Percentiles rank a stretch among this genome's conserved stretches.
phyloP scores from a whole-genome alignment of 2,797 vertebrate genomes.

The Pteropus rufus region DNA sequence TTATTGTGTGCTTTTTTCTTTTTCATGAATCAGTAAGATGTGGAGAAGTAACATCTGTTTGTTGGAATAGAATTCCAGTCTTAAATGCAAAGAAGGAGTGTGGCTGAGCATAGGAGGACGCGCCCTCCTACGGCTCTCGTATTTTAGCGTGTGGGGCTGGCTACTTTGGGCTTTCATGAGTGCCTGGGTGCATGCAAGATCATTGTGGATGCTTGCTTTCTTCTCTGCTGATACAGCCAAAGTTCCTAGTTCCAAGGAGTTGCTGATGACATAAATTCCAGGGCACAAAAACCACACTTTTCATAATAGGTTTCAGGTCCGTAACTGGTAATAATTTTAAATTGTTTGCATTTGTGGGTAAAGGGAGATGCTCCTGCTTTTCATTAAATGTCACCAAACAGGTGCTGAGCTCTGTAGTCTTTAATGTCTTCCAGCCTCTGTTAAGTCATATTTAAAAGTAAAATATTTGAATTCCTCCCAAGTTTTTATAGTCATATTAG shows the following conservation, averaged over 20 bases:
- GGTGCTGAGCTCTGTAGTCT: slow-evolving; percentile 36
- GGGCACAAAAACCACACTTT: slow-evolving; percentile 16
- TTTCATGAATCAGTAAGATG: not conserved
- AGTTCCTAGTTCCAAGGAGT: not conserved
- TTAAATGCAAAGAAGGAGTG: not conserved
- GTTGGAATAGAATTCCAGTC: not conserved
- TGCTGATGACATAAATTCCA: slow-evolving; percentile 55
- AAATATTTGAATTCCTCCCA: slow-evolving; percentile 33
- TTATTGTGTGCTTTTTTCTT: not conserved
- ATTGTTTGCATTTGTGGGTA: slow-evolving; percentile 11
- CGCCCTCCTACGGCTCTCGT: not conserved
- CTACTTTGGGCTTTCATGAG: fast-evolving
- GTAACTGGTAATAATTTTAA: slow-evolving; percentile 54
- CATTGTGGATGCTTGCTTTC: not conserved
- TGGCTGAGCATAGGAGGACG: not conserved
- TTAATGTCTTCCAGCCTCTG: slow-evolving; percentile 36
- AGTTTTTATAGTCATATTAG: slow-evolving; percentile 1
- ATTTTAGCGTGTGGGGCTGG: not conserved
- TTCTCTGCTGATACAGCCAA: not conserved
- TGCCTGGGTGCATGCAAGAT: not conserved
- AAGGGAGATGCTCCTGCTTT: slow-evolving; percentile 47
- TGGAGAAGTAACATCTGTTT: not conserved
- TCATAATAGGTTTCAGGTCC: slow-evolving; percentile 47
- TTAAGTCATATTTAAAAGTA: slow-evolving; percentile 31
- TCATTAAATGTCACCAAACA: slow-evolving; percentile 59